Conservation (phyloP, 2,113 vertebrate genomes). For the Arothron firmamentum region DNA sequence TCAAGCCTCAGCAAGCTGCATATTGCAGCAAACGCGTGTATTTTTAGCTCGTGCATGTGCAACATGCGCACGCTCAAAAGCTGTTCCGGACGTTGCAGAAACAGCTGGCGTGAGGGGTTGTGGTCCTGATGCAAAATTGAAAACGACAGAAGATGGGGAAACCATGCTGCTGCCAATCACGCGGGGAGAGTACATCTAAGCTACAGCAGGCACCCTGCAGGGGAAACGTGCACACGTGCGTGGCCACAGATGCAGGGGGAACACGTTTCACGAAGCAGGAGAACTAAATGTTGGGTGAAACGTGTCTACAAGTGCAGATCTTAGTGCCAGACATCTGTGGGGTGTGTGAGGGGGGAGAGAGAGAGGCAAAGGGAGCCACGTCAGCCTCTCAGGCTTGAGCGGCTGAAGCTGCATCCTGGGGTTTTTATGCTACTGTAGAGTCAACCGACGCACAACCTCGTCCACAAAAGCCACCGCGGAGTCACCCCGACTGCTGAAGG, state of each 20-base stretch:
- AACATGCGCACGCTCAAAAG: conserved; percentile 34
- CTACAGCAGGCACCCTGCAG: conserved; percentile 6
- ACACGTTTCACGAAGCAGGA: too few species aligned
- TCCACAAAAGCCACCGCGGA: neutral
- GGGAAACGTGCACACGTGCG: neutral
- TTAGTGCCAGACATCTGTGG: too few species aligned
- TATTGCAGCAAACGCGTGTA: conserved; percentile 30
- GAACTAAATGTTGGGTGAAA: neutral
- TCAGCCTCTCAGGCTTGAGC: too few species aligned
- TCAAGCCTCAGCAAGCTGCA: conserved; percentile 49
- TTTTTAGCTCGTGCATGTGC: conserved; percentile 40
- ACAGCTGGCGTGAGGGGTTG: conserved; percentile 11
- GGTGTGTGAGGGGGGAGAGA: too few species aligned
- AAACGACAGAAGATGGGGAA: conserved; percentile 42
- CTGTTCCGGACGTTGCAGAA: conserved; percentile 9
- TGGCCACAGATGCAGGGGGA: neutral
- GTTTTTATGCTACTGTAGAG: too few species aligned
- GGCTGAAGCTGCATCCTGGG: too few species aligned
- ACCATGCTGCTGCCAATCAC: conserved; percentile 50
- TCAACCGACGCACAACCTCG: too few species aligned
- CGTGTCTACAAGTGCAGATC: neutral
- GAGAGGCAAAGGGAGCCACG: too few species aligned
- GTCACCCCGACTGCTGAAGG: neutral
- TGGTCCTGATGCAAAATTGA: conserved; percentile 9
- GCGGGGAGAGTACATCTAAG: conserved; percentile 20